phyloP scores from a whole-genome alignment of 2,888 invertebrate genomes.

The Cataglyphis cursor region DNA sequence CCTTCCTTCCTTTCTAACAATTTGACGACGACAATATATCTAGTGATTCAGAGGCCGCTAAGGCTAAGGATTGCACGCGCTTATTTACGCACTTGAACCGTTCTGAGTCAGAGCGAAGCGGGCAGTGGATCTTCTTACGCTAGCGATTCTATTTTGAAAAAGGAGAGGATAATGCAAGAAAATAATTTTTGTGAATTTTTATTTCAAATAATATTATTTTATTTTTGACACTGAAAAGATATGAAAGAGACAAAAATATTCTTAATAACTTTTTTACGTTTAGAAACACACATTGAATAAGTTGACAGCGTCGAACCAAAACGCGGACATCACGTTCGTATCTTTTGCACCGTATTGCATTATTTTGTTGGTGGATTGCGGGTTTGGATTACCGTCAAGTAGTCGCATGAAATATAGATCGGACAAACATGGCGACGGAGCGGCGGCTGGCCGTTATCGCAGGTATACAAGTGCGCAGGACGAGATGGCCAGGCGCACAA shows the following conservation, averaged over 20 bases:
- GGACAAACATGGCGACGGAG: conserved; percentile 74
- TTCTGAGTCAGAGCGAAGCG: not conserved
- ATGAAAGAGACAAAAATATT: not conserved
- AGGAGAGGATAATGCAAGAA: not conserved
- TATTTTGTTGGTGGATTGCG: conserved; percentile 42
- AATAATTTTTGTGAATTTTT: conserved; percentile 37
- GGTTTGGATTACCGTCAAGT: conserved; percentile 56
- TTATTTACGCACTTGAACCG: conserved; percentile 8
- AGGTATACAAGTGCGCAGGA: conserved; percentile 72
- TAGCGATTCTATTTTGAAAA: not conserved
- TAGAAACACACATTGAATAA: not conserved
- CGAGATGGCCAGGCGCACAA: conserved; percentile 79
- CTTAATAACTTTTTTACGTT: not conserved
- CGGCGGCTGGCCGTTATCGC: conserved; percentile 71
- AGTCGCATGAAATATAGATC: conserved; percentile 76
- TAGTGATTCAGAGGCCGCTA: conserved; percentile 19
- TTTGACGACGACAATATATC: conserved; percentile 1
- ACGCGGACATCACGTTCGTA: not conserved
- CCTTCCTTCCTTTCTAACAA: conserved; percentile 26
- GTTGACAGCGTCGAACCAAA: not conserved
- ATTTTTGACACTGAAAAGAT: not conserved
- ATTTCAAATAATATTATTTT: conserved; percentile 3
- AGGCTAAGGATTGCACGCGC: not conserved
- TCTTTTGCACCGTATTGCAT: conserved; percentile 30
- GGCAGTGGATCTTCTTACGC: not conserved